Percentiles rank a stretch among this genome's conserved stretches.
Conservation (phyloP, 2,888 invertebrate species). For the Villa cingulata region DNA sequence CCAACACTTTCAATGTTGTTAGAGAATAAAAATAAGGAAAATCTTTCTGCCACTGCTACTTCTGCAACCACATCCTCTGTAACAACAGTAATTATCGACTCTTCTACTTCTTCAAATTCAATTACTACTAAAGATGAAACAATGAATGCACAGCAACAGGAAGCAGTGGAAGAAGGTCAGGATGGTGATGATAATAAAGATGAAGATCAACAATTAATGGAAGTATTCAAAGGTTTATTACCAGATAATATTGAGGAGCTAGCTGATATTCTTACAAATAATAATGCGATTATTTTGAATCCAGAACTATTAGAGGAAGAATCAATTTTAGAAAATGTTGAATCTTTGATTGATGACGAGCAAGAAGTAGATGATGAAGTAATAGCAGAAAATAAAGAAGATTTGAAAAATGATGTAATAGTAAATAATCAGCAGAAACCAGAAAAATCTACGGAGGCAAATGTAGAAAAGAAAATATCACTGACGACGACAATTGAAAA, state of each 20-base stretch:
- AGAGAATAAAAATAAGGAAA: conserved; percentile 38
- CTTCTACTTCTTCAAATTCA: background rate
- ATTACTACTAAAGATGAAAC: conserved; percentile 15
- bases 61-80: background rate
- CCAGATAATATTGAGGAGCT: conserved; percentile 33
- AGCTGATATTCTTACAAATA: conserved; percentile 26
- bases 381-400: conserved; percentile 13
- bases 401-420: conserved; percentile 1
- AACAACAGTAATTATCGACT: conserved; percentile 3
- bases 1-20: conserved; percentile 62
- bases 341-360: conserved; percentile 18
- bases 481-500: background rate
- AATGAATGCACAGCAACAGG: conserved; percentile 11
- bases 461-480: no score
- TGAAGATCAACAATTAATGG: conserved; percentile 29
- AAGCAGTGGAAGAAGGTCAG: conserved; percentile 19
- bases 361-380: conserved; percentile 11
- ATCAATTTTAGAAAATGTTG: conserved; percentile 28
- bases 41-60: background rate
- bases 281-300: conserved; percentile 18
- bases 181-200: conserved; percentile 21
- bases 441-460: background rate
- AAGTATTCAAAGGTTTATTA: conserved; percentile 29
- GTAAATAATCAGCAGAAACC: background rate
- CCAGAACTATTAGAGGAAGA: conserved; percentile 30